These are phyloP conservation scores for Teleogryllus occipitalis DNA, from an alignment of 1,140 invertebrate species.

Conservation along the genomic window DNA sequence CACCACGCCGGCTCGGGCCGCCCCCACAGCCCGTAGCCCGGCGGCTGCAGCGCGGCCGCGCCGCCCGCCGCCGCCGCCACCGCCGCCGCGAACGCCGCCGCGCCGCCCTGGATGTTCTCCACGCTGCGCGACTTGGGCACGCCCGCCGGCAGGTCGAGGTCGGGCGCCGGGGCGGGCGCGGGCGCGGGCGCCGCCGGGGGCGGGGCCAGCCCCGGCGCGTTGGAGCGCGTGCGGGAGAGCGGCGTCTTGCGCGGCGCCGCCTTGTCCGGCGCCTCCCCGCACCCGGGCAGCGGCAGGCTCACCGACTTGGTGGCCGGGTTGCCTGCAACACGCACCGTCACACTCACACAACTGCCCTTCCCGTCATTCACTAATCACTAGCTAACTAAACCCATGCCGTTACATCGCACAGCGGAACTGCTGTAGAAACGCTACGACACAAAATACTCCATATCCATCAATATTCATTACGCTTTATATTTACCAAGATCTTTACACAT, in stretches of 20 bases:
- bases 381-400: too few relatives aligned
- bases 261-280: slow-evolving; percentile 24
- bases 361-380: not conserved
- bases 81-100: not conserved
- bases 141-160: slow-evolving; percentile 19
- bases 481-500: too few relatives aligned
- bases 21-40: slow-evolving; percentile 16
- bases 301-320: slow-evolving; percentile 36
- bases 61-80: too few relatives aligned
- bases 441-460: too few relatives aligned
- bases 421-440: too few relatives aligned
- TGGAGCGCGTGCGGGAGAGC: slow-evolving; percentile 49
- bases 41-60: not conserved
- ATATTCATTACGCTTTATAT: too few relatives aligned
- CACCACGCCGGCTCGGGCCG: slow-evolving; percentile 6
- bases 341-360: not conserved
- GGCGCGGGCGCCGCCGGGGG: slow-evolving; percentile 28
- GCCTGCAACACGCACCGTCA: slow-evolving; percentile 22
- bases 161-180: not conserved
- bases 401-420: too few relatives aligned
- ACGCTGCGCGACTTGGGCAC: slow-evolving; percentile 48
- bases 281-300: slow-evolving; percentile 36
- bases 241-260: slow-evolving; percentile 39
- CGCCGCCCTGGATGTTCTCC: slow-evolving; percentile 40
- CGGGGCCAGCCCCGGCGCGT: slow-evolving; percentile 31